These are phyloP conservation scores for Emydoidea blandingii DNA, from an alignment of 2,797 vertebrate species.

Conservation along the genomic window DNA sequence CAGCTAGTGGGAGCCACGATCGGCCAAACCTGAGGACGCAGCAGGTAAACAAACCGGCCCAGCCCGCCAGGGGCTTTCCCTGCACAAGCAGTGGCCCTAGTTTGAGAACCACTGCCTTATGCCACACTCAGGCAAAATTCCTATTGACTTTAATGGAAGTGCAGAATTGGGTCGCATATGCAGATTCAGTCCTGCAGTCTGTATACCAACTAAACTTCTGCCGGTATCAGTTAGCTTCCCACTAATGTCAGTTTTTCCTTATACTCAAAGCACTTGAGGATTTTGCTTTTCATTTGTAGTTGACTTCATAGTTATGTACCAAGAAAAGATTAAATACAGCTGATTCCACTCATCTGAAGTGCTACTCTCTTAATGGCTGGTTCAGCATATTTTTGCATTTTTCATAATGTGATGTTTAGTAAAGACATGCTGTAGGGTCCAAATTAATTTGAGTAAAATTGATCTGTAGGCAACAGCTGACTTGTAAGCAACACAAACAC, in stretches of 20 bases:
- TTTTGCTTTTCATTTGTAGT: slow-evolving; percentile 31
- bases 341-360: slow-evolving; percentile 2
- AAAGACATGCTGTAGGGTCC: slow-evolving; percentile 36
- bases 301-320: background rate
- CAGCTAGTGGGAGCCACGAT: too few species aligned
- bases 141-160: background rate
- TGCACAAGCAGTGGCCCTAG: too few species aligned
- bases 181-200: background rate
- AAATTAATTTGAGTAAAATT: slow-evolving; percentile 47
- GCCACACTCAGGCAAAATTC: too few species aligned
- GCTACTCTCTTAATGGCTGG: background rate
- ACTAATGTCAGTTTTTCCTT: background rate
- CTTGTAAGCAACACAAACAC: background rate
- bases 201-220: background rate
- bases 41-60: too few species aligned
- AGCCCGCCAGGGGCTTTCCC: too few species aligned
- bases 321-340: slow-evolving; percentile 35
- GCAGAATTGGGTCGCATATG: background rate
- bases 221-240: background rate
- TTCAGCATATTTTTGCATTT: slow-evolving; percentile 52
- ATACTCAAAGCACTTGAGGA: background rate
- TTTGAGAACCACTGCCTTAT: too few species aligned
- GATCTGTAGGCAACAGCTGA: background rate
- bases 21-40: too few species aligned
- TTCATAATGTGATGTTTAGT: slow-evolving; percentile 31